Base-by-base conservation (phyloP, 2,888 invertebrate species). In the Eristalis pertinax region DNA sequence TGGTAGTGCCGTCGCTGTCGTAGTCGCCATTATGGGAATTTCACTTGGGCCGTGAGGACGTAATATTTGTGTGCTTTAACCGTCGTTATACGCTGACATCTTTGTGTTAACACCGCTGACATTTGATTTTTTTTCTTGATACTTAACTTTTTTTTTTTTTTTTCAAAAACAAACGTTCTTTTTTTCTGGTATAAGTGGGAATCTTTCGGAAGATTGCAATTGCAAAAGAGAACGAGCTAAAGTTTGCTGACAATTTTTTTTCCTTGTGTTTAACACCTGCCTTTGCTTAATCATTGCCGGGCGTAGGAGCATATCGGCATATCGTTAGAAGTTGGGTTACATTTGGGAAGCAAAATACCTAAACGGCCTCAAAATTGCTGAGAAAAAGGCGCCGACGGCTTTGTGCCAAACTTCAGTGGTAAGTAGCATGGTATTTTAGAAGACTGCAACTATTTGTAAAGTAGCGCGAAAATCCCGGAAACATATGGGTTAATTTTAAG, bases 381-480 rank as follows among this genome's bases (percentile, higher is more conserved):
- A 92, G 86, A 92, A 92, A 89, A 92, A 92, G 91, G 90, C 90
- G 89, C 92, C 92, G 85, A 95, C 96, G 96, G 95, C 96, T 92
- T 94, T 95, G 93, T 96, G 96, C 94, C 96, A 96, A 93, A 94
- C 95, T 90, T 94, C 95, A 91, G 96, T 96, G 94, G 94, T 95
- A 92, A 94, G 94, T 94, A 91, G 2, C 2, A 35, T 58, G n/a
- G 4, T 26, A 50, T 50, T 77, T 19, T 63, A 24, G 4, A 67
- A 22, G 7, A 70, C 22, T 64, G 60, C 19, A 65, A 32, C 22
- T 43, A 43, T 43, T n/a, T n/a, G 7, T 10, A 19, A 8, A 50
- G 5, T 19, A 5, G 19, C 50, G 50, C 19, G 50, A 19, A 50
- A 19, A 50, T 50, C 50, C 50, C 50, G 4, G 22, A 29, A 38